Evolutionary conservation across 2,113 vertebrate genomes (phyloP).

Genomic region (Corythornis vintsioides): DNA sequence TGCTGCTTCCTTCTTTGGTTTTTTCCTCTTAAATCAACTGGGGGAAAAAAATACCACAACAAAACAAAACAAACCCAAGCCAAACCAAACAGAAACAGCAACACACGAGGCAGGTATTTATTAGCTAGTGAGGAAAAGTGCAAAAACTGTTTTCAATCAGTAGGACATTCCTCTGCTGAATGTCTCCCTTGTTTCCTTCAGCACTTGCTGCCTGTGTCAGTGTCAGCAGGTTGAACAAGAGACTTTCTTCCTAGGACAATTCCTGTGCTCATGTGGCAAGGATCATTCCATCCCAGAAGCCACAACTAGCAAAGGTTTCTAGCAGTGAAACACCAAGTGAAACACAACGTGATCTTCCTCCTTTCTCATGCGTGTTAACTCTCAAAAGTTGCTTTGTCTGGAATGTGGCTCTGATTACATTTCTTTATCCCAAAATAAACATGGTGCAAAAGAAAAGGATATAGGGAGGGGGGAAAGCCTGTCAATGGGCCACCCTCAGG

Average conservation of each 20-base stretch:
- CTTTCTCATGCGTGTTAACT: conserved; percentile 47
- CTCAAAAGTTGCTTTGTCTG: background rate
- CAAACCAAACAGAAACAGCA: too few relatives aligned
- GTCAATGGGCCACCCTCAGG: conserved; percentile 55
- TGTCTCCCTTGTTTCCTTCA: background rate
- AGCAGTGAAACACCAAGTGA: background rate
- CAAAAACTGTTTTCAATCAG: background rate
- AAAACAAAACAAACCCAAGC: background rate
- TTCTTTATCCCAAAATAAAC: conserved; percentile 69
- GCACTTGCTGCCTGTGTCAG: background rate
- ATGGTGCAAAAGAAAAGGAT: conserved; percentile 40
- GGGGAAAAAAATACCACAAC: background rate
- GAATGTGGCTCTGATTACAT: conserved; percentile 43
- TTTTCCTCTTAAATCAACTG: background rate
- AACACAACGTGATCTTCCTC: conserved; percentile 13
- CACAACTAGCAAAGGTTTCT: background rate
- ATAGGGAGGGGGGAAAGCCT: background rate
- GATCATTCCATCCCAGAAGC: background rate
- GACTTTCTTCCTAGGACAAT: background rate
- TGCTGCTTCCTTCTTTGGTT: background rate
- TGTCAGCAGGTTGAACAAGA: background rate
- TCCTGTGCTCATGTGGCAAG: background rate
- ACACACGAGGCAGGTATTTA: background rate
- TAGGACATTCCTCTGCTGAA: background rate
- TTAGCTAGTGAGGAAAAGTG: background rate